phyloP scores from a whole-genome alignment of 2,113 vertebrate species.

The Marcusenius ussheri region DNA sequence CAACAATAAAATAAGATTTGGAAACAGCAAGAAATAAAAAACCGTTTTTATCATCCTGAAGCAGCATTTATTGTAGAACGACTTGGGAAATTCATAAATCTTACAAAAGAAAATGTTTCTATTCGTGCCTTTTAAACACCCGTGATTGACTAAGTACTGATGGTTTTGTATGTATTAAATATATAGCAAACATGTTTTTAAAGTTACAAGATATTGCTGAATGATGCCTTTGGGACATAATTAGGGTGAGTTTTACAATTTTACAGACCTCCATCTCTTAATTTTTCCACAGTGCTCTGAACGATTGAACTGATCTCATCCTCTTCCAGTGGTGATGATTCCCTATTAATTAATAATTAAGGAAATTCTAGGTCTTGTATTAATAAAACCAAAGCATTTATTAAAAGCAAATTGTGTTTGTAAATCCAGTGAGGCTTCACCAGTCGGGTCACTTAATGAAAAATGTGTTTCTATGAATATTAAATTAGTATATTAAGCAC shows the following conservation, averaged over 20 bases:
- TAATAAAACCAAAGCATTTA: not conserved
- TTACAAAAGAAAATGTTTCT: not conserved
- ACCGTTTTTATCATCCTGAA: not conserved
- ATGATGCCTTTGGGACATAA: not conserved
- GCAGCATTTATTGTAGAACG: not conserved
- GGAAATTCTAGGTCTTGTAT: not conserved
- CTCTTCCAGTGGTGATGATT: not conserved
- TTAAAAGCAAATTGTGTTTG: not conserved
- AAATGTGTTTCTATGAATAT: not conserved
- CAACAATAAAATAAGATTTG: slow-evolving; percentile 20
- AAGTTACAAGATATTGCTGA: not conserved
- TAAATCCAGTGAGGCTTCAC: not conserved
- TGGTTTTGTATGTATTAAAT: not conserved
- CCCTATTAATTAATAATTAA: not conserved
- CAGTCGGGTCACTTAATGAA: not conserved
- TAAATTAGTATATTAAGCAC: not conserved
- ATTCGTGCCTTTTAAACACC: not conserved
- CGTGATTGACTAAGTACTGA: not conserved
- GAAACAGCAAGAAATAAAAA: not conserved
- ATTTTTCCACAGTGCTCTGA: not conserved
- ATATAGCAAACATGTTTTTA: slow-evolving; percentile 8
- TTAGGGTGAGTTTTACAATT: not conserved
- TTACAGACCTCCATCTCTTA: not conserved
- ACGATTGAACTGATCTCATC: not conserved
- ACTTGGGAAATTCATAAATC: not conserved